Evolutionary conservation across 2,888 invertebrate species (phyloP).

Genomic region (Panzeria rudis): DNA sequence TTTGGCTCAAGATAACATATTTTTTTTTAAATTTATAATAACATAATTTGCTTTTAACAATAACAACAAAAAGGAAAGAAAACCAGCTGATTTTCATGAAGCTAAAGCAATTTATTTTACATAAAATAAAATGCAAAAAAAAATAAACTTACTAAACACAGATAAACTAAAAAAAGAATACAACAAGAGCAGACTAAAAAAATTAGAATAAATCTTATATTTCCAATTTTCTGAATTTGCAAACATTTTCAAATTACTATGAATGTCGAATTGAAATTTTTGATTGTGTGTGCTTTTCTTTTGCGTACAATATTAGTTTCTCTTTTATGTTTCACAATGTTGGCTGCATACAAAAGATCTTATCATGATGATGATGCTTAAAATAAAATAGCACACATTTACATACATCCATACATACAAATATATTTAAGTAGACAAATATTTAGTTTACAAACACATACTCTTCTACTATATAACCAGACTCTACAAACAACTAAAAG

Average conservation of each 20-base stretch:
- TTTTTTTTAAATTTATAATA: constrained; percentile 29
- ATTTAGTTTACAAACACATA: constrained; percentile 31
- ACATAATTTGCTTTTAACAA: constrained; percentile 51
- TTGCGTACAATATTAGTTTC: constrained; percentile 49
- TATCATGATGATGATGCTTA: constrained; percentile 34
- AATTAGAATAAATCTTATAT: constrained; percentile 61
- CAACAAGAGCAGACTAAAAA: not conserved
- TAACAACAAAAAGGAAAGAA: constrained; percentile 19
- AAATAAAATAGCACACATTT: constrained; percentile 33
- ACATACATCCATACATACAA: not conserved
- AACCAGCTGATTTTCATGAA: constrained; percentile 40
- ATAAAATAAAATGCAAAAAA: not conserved
- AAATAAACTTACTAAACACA: not conserved
- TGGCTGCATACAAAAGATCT: constrained; percentile 35
- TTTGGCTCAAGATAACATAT: constrained; percentile 49
- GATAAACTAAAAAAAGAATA: constrained; percentile 3
- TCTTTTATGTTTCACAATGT: constrained; percentile 17
- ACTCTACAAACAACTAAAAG: constrained; percentile 44
- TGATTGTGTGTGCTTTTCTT: constrained; percentile 53
- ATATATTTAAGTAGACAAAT: constrained; percentile 27
- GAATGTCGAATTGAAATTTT: constrained; percentile 59
- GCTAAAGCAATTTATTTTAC: constrained; percentile 29
- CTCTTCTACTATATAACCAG: not conserved
- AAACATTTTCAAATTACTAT: constrained; percentile 68
- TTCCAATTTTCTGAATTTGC: constrained; percentile 69